Evolutionary conservation across 2,113 vertebrate species (phyloP).

Genomic region (Vicugna pacos): DNA sequence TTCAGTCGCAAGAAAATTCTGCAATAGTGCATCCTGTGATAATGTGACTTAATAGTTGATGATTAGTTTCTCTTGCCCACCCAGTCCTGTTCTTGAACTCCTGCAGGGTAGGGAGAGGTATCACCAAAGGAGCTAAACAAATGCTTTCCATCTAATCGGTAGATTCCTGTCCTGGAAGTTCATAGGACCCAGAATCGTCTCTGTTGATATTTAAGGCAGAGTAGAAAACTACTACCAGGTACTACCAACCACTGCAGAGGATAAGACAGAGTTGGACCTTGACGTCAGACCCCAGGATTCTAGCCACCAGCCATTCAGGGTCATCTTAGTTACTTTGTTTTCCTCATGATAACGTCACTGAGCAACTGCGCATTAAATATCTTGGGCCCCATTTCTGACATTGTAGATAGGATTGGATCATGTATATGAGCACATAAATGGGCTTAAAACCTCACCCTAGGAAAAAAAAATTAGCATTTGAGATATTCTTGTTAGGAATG

Average conservation of each 20-base stretch:
- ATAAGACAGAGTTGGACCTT: not conserved
- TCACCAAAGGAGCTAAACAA: not conserved
- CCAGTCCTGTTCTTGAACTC: not conserved
- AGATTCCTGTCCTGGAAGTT: not conserved
- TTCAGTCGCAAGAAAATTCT: not conserved
- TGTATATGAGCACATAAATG: not conserved
- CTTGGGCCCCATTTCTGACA: not conserved
- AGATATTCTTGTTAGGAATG: not conserved
- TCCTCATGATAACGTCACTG: not conserved
- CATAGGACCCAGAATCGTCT: not conserved
- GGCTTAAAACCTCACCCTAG: not conserved
- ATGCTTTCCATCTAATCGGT: too few relatives aligned
- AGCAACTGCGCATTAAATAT: not conserved
- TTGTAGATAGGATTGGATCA: not conserved
- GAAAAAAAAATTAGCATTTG: not conserved
- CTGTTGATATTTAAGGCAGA: not conserved
- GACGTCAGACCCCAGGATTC: not conserved
- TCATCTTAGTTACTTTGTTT: not conserved
- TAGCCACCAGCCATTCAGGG: not conserved
- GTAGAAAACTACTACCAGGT: not conserved
- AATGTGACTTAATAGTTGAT: not conserved
- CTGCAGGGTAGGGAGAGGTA: not conserved
- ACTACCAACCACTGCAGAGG: not conserved
- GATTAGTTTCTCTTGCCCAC: not conserved
- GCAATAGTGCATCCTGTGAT: not conserved